These are phyloP conservation scores for Priapulus caudatus DNA, from an alignment of 2,888 invertebrate genomes.

Conservation along the genomic window DNA sequence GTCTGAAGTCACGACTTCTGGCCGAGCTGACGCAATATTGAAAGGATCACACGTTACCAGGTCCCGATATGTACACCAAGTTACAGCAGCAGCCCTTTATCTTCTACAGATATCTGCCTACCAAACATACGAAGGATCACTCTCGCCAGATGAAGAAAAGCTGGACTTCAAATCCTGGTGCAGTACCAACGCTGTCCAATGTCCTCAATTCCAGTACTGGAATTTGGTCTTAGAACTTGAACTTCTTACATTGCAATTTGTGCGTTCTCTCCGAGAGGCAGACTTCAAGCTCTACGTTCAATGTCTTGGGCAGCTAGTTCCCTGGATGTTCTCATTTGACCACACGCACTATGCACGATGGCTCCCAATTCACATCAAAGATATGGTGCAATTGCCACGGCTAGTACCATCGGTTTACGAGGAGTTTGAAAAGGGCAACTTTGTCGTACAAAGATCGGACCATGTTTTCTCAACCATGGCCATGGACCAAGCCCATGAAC, in stretches of 20 bases:
- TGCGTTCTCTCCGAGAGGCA: constrained; percentile 4
- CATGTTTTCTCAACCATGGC: constrained; percentile 8
- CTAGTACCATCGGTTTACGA: too few species aligned
- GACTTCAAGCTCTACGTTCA: constrained; percentile 10
- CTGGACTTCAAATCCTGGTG: too few species aligned
- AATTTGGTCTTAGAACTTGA: constrained; percentile 11
- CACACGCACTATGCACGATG: constrained; percentile 8
- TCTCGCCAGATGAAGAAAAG: constrained; percentile 18
- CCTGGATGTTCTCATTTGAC: constrained; percentile 11
- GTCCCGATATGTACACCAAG: constrained; percentile 22
- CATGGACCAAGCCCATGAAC: constrained; percentile 8
- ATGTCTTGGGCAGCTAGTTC: constrained; percentile 6
- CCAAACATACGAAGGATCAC: constrained; percentile 8
- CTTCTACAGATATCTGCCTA: constrained; percentile 11
- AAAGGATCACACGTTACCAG: too few species aligned
- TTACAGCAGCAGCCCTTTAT: constrained; percentile 19
- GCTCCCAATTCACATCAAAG: constrained; percentile 9
- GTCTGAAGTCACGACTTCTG: too few species aligned
- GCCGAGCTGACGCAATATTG: constrained; percentile 22
- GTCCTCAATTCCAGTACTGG: constrained; percentile 18
- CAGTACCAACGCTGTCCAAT: not conserved
- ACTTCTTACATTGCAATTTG: too few species aligned
- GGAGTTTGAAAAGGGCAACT: too few species aligned
- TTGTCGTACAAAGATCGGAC: too few species aligned
- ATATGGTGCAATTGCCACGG: too few species aligned